Conservation (phyloP, 2,888 invertebrate species). For the Idaea biselata region DNA sequence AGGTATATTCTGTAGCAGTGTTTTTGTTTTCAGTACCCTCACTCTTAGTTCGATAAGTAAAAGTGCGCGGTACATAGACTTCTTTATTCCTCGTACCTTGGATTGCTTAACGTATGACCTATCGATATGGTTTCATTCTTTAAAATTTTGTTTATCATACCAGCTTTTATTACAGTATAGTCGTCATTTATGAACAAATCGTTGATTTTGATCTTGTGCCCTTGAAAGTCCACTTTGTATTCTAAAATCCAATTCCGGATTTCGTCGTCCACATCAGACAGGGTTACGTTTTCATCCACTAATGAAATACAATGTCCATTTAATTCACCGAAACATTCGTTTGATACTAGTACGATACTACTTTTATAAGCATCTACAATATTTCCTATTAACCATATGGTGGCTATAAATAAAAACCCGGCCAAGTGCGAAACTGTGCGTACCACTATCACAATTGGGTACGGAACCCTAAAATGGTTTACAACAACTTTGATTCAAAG, state of each 20-base stretch:
- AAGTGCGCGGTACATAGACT: constrained; percentile 7
- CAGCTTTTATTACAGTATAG: background rate
- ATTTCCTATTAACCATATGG: background rate
- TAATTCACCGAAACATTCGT: background rate
- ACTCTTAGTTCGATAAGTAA: background rate
- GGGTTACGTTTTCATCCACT: background rate
- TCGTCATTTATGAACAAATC: constrained; percentile 4
- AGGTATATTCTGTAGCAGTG: background rate
- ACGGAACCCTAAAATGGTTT: too few species aligned
- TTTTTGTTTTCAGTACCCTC: background rate
- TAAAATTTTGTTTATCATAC: constrained; percentile 16
- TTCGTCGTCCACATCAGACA: background rate
- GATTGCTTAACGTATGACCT: constrained; percentile 1
- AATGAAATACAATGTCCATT: background rate
- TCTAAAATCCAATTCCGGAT: constrained; percentile 6
- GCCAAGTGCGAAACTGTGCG: too few species aligned
- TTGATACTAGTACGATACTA: background rate
- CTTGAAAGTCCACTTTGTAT: constrained; percentile 6
- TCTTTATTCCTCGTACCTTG: constrained; percentile 10
- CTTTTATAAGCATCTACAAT: background rate
- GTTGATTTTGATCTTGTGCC: background rate
- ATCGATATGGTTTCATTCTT: constrained; percentile 6
- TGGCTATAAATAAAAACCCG: background rate
- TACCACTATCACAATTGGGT: too few species aligned
- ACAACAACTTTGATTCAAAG: too few species aligned